These are phyloP conservation scores for Listronotus bonariensis DNA, from an alignment of 1,140 invertebrate species.

Conservation along the genomic window DNA sequence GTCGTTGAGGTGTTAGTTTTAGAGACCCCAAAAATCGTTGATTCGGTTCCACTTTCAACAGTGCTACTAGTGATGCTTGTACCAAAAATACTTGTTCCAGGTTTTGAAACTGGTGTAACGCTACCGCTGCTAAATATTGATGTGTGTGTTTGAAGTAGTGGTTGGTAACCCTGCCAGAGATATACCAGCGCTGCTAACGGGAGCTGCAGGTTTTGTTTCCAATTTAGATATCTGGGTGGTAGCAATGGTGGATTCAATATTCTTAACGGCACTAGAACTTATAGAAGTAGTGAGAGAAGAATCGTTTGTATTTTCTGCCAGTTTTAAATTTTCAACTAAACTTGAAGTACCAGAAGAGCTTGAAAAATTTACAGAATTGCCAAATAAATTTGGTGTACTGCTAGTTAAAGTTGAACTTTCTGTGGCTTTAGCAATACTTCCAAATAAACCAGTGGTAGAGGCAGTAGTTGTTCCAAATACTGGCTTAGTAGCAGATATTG, in stretches of 20 bases:
- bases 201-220: neutral
- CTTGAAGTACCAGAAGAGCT: neutral
- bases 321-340: neutral
- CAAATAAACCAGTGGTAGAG: conserved; percentile 3
- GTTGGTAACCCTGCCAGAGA: neutral
- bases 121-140: neutral
- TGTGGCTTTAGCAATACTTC: neutral
- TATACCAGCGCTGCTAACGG: neutral
- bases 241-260: too few species aligned
- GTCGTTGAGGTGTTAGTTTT: too few species aligned
- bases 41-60: too few species aligned
- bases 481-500: neutral
- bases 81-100: neutral
- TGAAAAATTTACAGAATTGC: neutral
- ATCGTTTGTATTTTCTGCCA: neutral
- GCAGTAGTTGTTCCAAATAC: neutral
- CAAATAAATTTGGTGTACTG: neutral
- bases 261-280: too few species aligned
- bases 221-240: neutral
- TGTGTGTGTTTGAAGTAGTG: neutral
- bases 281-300: too few species aligned
- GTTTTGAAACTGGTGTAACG: neutral
- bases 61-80: conserved; percentile 1
- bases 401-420: neutral
- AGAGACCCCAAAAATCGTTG: too few species aligned